Evolutionary conservation across 2,888 invertebrate genomes (phyloP).

Genomic region (Caenorhabditis sp.): DNA sequence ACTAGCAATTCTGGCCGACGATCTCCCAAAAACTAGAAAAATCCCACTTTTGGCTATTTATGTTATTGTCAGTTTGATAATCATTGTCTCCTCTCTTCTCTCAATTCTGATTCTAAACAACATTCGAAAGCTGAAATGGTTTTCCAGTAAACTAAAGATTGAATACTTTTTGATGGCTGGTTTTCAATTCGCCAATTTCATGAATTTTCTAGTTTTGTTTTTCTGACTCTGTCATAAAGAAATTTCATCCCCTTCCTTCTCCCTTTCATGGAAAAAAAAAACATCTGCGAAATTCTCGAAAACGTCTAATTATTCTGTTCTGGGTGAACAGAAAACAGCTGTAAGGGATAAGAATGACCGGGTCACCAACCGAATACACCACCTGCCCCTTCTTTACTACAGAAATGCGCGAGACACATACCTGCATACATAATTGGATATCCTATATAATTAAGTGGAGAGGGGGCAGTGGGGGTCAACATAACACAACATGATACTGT

Average conservation of each 20-base stretch:
- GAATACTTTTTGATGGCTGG: not conserved
- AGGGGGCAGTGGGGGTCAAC: too few relatives aligned
- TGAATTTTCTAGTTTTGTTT: not conserved
- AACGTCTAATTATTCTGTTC: too few relatives aligned
- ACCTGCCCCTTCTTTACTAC: slow-evolving; percentile 17
- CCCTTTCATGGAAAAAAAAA: too few relatives aligned
- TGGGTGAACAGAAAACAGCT: slow-evolving; percentile 33
- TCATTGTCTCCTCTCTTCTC: slow-evolving; percentile 10
- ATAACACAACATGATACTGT: too few relatives aligned
- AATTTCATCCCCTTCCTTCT: too few relatives aligned
- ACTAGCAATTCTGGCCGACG: slow-evolving; percentile 35
- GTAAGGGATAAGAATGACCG: slow-evolving; percentile 41
- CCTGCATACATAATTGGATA: too few relatives aligned
- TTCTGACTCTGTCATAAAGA: not conserved
- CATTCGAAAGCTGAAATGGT: not conserved
- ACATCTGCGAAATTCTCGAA: slow-evolving; percentile 4
- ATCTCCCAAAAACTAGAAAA: slow-evolving; percentile 39
- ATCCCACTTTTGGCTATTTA: slow-evolving; percentile 36
- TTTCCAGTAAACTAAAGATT: not conserved
- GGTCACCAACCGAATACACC: slow-evolving; percentile 33
- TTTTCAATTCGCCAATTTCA: not conserved
- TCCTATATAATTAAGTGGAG: too few relatives aligned
- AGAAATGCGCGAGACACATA: too few relatives aligned
- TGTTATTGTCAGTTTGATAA: slow-evolving; percentile 16
- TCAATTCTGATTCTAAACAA: not conserved